Conservation (phyloP, 1,140 invertebrate genomes). For the Pogonomyrmex barbatus region DNA sequence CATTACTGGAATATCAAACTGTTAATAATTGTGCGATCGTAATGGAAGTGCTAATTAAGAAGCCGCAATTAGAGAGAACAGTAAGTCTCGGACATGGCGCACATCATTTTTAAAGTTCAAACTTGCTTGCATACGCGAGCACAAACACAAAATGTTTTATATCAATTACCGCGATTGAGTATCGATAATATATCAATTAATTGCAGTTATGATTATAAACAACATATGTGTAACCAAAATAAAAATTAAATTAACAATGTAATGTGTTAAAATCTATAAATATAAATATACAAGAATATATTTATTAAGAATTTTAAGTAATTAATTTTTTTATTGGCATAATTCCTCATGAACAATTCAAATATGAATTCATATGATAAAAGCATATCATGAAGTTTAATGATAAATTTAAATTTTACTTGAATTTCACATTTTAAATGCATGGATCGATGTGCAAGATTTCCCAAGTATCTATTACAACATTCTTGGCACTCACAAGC, state of each 20-base stretch:
- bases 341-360: neutral
- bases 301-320: neutral
- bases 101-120: conserved; percentile 15
- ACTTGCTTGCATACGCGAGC: conserved; percentile 11
- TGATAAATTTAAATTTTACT: conserved; percentile 15
- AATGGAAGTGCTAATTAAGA: conserved; percentile 65
- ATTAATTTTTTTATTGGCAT: neutral
- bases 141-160: neutral
- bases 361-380: neutral
- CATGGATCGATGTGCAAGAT: conserved; percentile 19
- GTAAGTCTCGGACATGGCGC: conserved; percentile 26
- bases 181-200: neutral
- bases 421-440: conserved; percentile 5
- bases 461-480: conserved; percentile 49
- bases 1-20: conserved; percentile 68
- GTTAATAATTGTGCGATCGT: conserved; percentile 65
- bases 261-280: neutral
- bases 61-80: conserved; percentile 61
- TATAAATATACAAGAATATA: neutral
- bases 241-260: neutral
- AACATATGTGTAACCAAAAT: neutral
- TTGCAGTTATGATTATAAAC: neutral
- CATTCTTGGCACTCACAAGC: conserved; percentile 36
- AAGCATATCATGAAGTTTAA: conserved; percentile 1
- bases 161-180: neutral